phyloP scores from a whole-genome alignment of 2,888 invertebrate species.

The Hirudinaria manillensis region DNA sequence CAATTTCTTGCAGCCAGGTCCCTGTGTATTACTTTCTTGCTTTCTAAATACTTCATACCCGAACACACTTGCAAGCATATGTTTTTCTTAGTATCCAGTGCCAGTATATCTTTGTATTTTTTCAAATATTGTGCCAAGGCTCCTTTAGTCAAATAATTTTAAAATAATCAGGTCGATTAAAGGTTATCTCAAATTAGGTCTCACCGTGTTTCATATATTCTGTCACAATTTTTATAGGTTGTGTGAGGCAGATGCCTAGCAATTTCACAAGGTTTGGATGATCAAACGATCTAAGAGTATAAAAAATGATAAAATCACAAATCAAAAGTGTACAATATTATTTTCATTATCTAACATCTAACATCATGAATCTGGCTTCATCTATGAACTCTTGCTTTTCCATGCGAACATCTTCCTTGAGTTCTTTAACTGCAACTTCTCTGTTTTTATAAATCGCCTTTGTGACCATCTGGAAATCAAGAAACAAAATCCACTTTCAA shows the following conservation, averaged over 20 bases:
- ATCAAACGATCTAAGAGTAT: slow-evolving; percentile 70
- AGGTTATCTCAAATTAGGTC: background rate
- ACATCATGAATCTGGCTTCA: slow-evolving; percentile 90
- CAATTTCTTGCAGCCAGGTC: slow-evolving; percentile 93
- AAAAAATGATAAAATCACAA: background rate
- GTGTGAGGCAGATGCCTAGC: slow-evolving; percentile 88
- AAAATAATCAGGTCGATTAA: background rate
- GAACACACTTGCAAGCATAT: slow-evolving; percentile 62
- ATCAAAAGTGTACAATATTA: background rate
- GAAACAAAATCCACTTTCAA: background rate
- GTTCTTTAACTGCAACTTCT: slow-evolving; percentile 93
- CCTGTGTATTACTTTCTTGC: slow-evolving; percentile 88
- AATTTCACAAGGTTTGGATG: slow-evolving; percentile 90
- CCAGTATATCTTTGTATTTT: background rate
- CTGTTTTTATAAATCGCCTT: slow-evolving; percentile 45
- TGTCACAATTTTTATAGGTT: slow-evolving; percentile 90
- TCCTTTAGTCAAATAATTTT: background rate
- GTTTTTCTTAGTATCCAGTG: background rate
- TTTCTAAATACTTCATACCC: slow-evolving; percentile 91
- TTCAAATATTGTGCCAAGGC: background rate
- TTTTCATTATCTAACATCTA: background rate
- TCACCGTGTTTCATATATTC: slow-evolving; percentile 76
- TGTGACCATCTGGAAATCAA: slow-evolving; percentile 22
- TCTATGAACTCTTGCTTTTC: slow-evolving; percentile 98
- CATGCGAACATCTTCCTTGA: slow-evolving; percentile 62